These are phyloP conservation scores for Mizuhopecten yessoensis DNA, from an alignment of 1,140 invertebrate species.

Conservation along the genomic window DNA sequence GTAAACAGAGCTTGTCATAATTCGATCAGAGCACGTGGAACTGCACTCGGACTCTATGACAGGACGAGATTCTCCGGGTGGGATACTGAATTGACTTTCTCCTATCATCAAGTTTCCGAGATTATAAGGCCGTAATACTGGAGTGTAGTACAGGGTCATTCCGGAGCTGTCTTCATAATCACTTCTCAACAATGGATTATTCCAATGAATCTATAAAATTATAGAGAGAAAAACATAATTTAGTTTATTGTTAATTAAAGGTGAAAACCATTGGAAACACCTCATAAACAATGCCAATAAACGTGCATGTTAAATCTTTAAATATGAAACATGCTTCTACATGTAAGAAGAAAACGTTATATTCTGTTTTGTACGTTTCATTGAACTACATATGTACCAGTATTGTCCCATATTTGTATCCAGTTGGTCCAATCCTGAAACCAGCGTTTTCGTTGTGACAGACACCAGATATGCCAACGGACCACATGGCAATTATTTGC, in stretches of 20 bases:
- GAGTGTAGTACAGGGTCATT: slow-evolving; percentile 67
- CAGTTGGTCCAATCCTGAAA: slow-evolving; percentile 61
- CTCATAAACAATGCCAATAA: too few species aligned
- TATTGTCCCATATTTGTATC: slow-evolving; percentile 54
- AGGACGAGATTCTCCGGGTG: slow-evolving; percentile 49
- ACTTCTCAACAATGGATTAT: slow-evolving; percentile 59
- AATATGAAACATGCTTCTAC: too few species aligned
- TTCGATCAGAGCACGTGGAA: slow-evolving; percentile 58
- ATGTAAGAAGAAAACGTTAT: too few species aligned
- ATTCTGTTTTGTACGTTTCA: neutral
- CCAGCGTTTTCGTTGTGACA: slow-evolving; percentile 66
- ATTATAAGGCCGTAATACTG: slow-evolving; percentile 65
- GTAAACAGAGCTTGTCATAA: slow-evolving; percentile 62
- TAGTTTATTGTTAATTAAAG: too few species aligned
- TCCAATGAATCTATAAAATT: slow-evolving; percentile 73
- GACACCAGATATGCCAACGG: slow-evolving; percentile 58
- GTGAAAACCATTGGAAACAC: too few species aligned
- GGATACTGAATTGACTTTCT: slow-evolving; percentile 63
- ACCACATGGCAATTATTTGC: slow-evolving; percentile 55
- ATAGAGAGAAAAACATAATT: too few species aligned
- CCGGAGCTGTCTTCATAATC: slow-evolving; percentile 69
- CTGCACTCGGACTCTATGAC: slow-evolving; percentile 48
- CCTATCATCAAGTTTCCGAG: slow-evolving; percentile 67
- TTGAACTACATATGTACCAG: slow-evolving; percentile 54
- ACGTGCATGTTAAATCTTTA: too few species aligned